Conservation (phyloP, 2,797 vertebrate species). For the Podargus strigoides region DNA sequence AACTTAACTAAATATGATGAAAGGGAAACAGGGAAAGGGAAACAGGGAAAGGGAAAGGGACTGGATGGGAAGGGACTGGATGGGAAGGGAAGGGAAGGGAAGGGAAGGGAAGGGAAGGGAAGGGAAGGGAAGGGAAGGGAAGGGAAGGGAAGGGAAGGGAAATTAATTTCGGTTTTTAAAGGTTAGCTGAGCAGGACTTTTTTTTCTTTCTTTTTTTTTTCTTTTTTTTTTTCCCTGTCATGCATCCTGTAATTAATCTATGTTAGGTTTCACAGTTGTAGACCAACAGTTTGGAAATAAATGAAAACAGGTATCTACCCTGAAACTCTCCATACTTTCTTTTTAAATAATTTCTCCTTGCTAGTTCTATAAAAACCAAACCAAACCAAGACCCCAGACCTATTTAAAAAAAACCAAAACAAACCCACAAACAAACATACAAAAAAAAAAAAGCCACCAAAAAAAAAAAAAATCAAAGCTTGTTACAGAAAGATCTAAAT, state of each 20-base stretch:
- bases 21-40: too few relatives aligned
- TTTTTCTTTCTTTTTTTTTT: background rate
- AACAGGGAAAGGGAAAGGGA: rapidly evolving
- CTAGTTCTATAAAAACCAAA: background rate
- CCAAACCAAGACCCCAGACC: background rate
- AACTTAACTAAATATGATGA: background rate
- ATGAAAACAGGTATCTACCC: background rate
- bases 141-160: too few relatives aligned
- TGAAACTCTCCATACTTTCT: conserved; percentile 1
- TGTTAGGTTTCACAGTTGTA: background rate
- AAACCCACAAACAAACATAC: too few relatives aligned
- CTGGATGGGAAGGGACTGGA: background rate
- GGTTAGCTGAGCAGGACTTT: background rate
- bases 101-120: background rate
- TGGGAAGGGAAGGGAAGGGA: too few relatives aligned
- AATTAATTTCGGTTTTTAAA: background rate
- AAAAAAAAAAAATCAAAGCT: background rate
- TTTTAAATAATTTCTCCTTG: conserved; percentile 24
- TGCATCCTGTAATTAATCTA: background rate
- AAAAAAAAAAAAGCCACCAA: background rate
- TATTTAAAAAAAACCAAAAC: background rate
- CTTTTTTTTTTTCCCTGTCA: too few relatives aligned
- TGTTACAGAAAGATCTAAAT: background rate
- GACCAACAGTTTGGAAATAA: background rate
- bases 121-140: background rate